Base-by-base conservation (phyloP, 2,888 invertebrate species). In the Metacarcinus magister region DNA sequence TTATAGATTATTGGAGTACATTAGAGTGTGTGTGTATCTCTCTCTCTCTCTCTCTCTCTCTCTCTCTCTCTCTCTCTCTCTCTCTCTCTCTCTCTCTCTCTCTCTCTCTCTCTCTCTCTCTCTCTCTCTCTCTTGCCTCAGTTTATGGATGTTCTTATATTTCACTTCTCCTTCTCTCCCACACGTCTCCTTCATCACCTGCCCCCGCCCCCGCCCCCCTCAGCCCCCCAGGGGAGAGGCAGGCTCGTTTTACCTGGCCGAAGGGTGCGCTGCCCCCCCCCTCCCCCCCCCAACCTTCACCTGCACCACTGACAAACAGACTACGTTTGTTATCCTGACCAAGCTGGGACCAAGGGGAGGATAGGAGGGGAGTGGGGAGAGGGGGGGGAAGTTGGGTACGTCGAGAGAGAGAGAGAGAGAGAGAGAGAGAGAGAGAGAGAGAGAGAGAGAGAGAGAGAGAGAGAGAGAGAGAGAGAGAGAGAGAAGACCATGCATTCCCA, bases 111-210 rank as follows among this genome's bases (percentile, higher is more conserved):
- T 93, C 60, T 75, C 60, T 93, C 75, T 54, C 32, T 67, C 39
- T 67, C 93, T 67, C 75, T 93, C 93, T 91, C 93, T 75, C 75
- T 93, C 93, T 44, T 10, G 0, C 46, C n/a, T 67, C 67, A 67
- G 67, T 67, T 67, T 67, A 67, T 67, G 67, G 67, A 67, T 46
- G 44, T 43, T 46, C 46, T 46, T 91, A 13, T 44, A 43, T 91
- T 46, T 91, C 91, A n/a, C 91, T 91, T 46, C 91, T n/a, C 91
- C 46, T 91, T 91, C 91, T 13, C 39, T 91, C 91, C 46, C 44
- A n/a, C 67, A 67, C 67, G 67, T n/a, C 67, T n/a, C 67, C 67
- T 67, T n/a, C 67, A 67, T 67, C 67, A 67, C 67, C 67, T 67
- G 67, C 67, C 67, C n/a, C 67, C 10, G 23, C 67, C 67, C 67